phyloP scores from a whole-genome alignment of 1,140 invertebrate genomes.

The Orussus abietinus region DNA sequence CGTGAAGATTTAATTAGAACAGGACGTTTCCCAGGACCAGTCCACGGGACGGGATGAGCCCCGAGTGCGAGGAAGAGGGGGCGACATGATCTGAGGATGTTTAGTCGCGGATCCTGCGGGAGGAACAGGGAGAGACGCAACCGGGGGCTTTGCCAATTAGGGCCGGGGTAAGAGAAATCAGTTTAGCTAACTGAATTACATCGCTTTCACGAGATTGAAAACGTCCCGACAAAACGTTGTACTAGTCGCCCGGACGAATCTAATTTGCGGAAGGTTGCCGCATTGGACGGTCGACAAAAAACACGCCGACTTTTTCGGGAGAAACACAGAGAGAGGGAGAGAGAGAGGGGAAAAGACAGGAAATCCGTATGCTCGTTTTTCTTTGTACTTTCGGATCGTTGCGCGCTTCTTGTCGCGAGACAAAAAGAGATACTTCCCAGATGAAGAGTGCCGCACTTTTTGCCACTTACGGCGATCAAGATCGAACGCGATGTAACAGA shows the following conservation, averaged over 20 bases:
- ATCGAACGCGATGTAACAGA: too few species aligned
- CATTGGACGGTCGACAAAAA: background rate
- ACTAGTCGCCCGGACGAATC: constrained; percentile 21
- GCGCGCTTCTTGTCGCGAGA: too few species aligned
- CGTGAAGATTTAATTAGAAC: constrained; percentile 18
- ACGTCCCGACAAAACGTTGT: constrained; percentile 25
- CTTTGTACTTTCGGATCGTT: too few species aligned
- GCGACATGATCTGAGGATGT: background rate
- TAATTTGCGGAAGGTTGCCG: constrained; percentile 14
- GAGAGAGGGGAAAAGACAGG: too few species aligned
- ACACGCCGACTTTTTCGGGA: background rate
- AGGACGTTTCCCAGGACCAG: constrained; percentile 7
- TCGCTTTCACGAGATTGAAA: constrained; percentile 33
- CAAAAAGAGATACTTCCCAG: too few species aligned
- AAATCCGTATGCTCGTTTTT: too few species aligned
- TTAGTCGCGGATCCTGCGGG: background rate
- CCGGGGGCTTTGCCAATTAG: constrained; percentile 27
- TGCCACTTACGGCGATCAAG: too few species aligned
- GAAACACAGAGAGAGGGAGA: too few species aligned
- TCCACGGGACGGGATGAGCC: background rate
- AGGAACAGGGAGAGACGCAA: constrained; percentile 19
- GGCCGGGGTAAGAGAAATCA: constrained; percentile 27
- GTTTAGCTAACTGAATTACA: constrained; percentile 28
- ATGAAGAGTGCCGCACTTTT: too few species aligned
- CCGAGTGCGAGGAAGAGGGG: background rate